Percentiles rank a stretch among this genome's conserved stretches.
These are phyloP conservation scores for Dasyurus viverrinus DNA, from an alignment of 2,113 vertebrate species.

Conservation along the genomic window DNA sequence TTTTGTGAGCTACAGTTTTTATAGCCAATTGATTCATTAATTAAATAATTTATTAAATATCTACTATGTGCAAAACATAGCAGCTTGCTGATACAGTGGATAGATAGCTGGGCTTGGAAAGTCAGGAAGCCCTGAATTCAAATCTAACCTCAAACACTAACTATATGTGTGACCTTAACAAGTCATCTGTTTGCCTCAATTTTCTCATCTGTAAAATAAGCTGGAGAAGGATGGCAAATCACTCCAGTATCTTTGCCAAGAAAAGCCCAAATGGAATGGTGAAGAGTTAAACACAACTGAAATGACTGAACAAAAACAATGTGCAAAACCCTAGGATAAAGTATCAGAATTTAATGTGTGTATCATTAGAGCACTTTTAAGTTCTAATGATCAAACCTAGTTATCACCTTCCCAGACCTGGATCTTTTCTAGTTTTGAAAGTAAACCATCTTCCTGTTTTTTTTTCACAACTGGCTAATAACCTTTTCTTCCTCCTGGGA, in stretches of 20 bases:
- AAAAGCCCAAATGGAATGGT: neutral
- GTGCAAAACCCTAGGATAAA: neutral
- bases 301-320: neutral
- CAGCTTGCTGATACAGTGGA: neutral
- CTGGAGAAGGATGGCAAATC: neutral
- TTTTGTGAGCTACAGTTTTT: neutral
- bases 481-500: neutral
- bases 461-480: neutral
- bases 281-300: neutral
- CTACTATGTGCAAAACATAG: neutral
- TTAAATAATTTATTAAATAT: neutral
- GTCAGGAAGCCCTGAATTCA: neutral
- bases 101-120: neutral
- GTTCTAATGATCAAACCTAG: neutral
- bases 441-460: neutral
- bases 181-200: neutral
- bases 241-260: neutral
- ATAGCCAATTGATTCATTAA: neutral
- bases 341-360: neutral
- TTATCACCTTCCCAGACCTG: neutral
- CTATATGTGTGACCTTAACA: neutral
- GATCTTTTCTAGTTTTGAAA: constrained; percentile 12
- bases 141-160: neutral
- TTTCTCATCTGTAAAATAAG: neutral
- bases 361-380: neutral